A percentile compares a stretch with the other conserved stretches of the same genome.
phyloP scores from a whole-genome alignment of 2,888 invertebrate genomes.

The Callosobruchus maculatus region DNA sequence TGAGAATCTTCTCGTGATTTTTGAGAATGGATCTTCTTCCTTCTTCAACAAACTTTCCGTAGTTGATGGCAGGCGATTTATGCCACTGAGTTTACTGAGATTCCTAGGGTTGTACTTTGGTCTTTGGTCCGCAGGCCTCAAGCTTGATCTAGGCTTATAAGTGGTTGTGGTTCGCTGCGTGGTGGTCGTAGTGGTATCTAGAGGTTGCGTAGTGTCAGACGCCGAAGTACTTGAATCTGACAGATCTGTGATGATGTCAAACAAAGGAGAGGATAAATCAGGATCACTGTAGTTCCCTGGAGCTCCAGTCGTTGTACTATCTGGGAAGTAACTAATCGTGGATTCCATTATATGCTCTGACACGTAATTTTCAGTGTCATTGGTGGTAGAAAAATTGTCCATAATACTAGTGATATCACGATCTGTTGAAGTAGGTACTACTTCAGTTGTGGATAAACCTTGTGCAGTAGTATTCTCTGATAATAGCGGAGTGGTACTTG shows the following conservation, averaged over 20 bases:
- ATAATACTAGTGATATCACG: background rate
- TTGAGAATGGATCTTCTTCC: background rate
- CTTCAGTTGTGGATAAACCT: background rate
- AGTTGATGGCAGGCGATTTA: background rate
- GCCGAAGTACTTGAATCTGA: background rate
- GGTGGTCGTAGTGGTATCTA: background rate
- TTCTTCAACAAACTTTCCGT: background rate
- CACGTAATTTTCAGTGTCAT: background rate
- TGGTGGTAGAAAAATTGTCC: background rate
- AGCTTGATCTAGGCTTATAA: background rate
- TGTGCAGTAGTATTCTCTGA: constrained; percentile 4
- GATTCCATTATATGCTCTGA: background rate
- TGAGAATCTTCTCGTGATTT: background rate
- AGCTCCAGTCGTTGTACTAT: background rate
- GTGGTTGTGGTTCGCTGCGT: background rate
- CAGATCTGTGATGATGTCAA: background rate
- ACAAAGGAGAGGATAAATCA: background rate
- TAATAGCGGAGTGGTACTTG: constrained; percentile 6
- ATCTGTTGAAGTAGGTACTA: background rate
- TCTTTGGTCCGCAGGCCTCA: background rate
- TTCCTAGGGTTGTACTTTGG: background rate
- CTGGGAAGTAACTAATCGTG: background rate
- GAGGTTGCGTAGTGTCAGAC: background rate
- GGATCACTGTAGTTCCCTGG: background rate
- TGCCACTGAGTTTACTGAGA: background rate